Evolutionary conservation across 2,888 invertebrate species (phyloP).

Genomic region (Leptopilina myrica): DNA sequence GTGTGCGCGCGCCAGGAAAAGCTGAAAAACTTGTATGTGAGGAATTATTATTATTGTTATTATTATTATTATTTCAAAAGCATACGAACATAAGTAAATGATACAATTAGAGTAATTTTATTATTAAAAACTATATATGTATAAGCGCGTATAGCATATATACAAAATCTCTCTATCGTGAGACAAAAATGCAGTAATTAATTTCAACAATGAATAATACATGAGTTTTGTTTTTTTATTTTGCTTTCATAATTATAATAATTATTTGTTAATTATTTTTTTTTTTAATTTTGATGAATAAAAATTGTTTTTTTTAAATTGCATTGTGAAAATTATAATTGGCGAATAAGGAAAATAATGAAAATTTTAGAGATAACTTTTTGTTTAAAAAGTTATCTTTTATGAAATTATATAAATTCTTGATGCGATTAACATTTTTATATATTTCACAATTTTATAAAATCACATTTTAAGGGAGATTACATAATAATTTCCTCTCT

Average conservation of each 20-base stretch:
- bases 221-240: too few relatives aligned
- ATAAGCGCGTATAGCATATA: not conserved
- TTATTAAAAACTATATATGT: not conserved
- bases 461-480: not conserved
- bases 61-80: too few relatives aligned
- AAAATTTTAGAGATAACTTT: too few relatives aligned
- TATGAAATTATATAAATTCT: not conserved
- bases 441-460: not conserved
- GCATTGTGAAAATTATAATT: too few relatives aligned
- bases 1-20: too few relatives aligned
- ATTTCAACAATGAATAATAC: not conserved
- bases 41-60: not conserved
- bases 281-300: too few relatives aligned
- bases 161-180: not conserved
- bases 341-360: too few relatives aligned
- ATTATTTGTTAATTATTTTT: too few relatives aligned
- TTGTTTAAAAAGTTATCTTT: too few relatives aligned
- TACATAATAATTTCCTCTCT: not conserved
- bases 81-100: not conserved
- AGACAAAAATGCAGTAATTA: not conserved
- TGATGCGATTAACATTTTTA: too few relatives aligned
- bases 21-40: not conserved
- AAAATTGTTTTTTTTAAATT: too few relatives aligned
- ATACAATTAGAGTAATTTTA: constrained; percentile 20
- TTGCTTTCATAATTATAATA: too few relatives aligned